These are phyloP conservation scores for Callopanchax toddi DNA, from an alignment of 2,113 vertebrate species.

Conservation along the genomic window DNA sequence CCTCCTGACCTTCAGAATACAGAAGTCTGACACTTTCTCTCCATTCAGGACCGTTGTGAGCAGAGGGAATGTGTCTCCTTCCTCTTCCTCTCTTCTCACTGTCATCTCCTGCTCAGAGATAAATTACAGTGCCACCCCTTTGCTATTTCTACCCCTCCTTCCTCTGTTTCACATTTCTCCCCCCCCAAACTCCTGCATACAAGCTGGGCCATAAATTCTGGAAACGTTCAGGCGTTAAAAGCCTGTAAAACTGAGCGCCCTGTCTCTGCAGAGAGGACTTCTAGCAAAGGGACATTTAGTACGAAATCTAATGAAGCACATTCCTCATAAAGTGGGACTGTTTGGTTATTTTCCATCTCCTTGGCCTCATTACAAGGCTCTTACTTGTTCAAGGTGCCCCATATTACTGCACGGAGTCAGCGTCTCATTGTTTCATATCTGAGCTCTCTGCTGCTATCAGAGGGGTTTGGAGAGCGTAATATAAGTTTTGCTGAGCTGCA, in stretches of 20 bases:
- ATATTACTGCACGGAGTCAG: slow-evolving; percentile 50
- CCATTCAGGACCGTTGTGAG: slow-evolving; percentile 35
- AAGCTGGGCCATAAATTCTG: slow-evolving; percentile 66
- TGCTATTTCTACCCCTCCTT: neutral
- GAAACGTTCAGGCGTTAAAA: slow-evolving; percentile 68
- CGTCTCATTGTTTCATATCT: slow-evolving; percentile 41
- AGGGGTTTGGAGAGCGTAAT: neutral
- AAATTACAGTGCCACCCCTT: slow-evolving; percentile 21
- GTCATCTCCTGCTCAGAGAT: slow-evolving; percentile 38
- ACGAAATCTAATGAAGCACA: slow-evolving; percentile 70
- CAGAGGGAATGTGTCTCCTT: slow-evolving; percentile 37
- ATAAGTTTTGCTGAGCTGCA: neutral
- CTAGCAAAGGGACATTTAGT: slow-evolving; percentile 58
- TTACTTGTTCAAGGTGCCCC: slow-evolving; percentile 74
- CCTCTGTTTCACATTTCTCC: neutral
- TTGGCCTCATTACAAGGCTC: slow-evolving; percentile 71
- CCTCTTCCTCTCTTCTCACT: slow-evolving; percentile 29
- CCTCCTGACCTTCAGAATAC: slow-evolving; percentile 22
- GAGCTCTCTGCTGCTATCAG: slow-evolving; percentile 21
- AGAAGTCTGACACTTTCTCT: slow-evolving; percentile 56
- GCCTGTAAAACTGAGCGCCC: slow-evolving; percentile 62
- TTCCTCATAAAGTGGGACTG: slow-evolving; percentile 73
- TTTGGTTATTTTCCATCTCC: slow-evolving; percentile 68
- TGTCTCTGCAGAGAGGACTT: slow-evolving; percentile 50
- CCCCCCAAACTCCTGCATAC: slow-evolving; percentile 39